phyloP scores from a whole-genome alignment of 53 echinoderm and acorn worm genomes.

The Arbacia lixula region DNA sequence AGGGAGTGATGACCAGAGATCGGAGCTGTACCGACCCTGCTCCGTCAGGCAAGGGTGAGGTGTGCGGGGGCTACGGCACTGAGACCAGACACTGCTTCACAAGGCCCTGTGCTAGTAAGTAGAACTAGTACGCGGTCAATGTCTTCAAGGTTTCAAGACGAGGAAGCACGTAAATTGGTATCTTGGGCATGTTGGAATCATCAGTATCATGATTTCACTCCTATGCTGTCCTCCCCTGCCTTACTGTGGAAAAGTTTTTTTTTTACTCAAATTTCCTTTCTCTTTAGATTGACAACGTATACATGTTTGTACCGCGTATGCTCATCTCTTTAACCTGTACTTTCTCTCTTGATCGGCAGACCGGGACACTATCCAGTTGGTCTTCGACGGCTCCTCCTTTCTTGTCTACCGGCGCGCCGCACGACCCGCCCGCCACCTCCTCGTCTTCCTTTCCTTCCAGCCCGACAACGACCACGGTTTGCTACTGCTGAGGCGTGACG shows the following conservation, averaged over 20 bases:
- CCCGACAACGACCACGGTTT: conserved; percentile 66
- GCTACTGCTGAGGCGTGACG: conserved; percentile 69
- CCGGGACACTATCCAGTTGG: conserved; percentile 39
- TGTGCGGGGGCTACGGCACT: conserved; percentile 85
- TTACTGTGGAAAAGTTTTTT: too few species aligned
- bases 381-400: conserved; percentile 76
- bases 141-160: too few species aligned
- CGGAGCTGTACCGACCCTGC: conserved; percentile 92
- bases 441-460: conserved; percentile 76
- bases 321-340: neutral
- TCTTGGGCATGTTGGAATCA: too few species aligned
- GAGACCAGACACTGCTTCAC: conserved; percentile 75
- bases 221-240: too few species aligned
- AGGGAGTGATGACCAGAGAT: conserved; percentile 76
- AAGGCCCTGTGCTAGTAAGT: conserved; percentile 78
- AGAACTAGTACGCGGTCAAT: too few species aligned
- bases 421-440: conserved; percentile 71
- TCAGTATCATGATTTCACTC: too few species aligned
- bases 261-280: too few species aligned
- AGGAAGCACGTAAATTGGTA: too few species aligned
- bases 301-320: neutral
- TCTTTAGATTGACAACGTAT: neutral
- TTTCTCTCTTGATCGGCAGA: neutral
- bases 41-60: conserved; percentile 66
- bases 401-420: conserved; percentile 76